Evolutionary conservation across 1,140 invertebrate genomes (phyloP).

Genomic region (Cepaea nemoralis): DNA sequence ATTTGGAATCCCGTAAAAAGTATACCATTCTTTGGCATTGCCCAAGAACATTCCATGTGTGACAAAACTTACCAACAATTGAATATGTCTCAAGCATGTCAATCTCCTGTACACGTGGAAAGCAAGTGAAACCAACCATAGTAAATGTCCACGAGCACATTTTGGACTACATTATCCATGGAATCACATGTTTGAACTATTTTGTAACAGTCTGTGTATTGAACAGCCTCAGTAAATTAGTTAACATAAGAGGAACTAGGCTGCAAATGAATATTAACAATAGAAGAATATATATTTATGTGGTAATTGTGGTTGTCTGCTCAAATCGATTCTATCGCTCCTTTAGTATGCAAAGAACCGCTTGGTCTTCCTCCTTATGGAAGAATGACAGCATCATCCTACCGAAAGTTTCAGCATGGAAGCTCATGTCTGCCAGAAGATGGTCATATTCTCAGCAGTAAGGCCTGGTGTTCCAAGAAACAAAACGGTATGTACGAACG

Average conservation of each 20-base stretch:
- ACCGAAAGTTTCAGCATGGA: constrained; percentile 70
- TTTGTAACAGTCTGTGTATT: no score
- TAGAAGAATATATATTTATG: neutral
- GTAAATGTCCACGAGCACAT: no score
- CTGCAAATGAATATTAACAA: neutral
- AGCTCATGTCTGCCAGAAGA: constrained; percentile 75
- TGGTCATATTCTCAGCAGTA: constrained; percentile 74
- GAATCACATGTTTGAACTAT: no score
- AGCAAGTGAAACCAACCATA: no score
- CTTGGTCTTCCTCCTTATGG: constrained; percentile 75
- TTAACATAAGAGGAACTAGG: neutral
- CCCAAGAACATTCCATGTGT: no score
- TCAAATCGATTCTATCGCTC: neutral
- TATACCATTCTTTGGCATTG: no score
- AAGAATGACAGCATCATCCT: constrained; percentile 73
- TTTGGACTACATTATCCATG: no score
- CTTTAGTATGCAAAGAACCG: constrained; percentile 74
- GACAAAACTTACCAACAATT: no score
- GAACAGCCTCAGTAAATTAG: no score
- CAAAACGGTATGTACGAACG: constrained; percentile 72
- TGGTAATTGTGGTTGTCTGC: neutral
- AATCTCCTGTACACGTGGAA: no score
- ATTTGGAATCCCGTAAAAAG: no score
- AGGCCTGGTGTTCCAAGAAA: constrained; percentile 76
- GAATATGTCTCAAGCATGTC: no score